Base-by-base conservation (phyloP, 2,113 vertebrate genomes). In the Rallus limicola region DNA sequence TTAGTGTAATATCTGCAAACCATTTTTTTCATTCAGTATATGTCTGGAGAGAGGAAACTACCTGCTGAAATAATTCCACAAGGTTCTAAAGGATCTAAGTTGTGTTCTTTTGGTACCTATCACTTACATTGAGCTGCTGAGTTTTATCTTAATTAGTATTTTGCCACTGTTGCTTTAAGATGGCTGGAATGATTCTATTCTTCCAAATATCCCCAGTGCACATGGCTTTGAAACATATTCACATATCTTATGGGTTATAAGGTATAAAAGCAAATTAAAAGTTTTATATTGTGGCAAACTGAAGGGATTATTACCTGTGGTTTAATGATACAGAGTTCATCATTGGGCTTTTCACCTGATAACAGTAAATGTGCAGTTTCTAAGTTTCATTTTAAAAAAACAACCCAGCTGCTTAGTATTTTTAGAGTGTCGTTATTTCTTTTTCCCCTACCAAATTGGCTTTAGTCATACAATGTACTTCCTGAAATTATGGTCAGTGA, bases 251-350 rank as follows among this genome's bases (percentile, higher is more conserved):
- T 5, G 36, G 44, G 18, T 90, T 93, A 31, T 90, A 74, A 69
- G 16, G 46, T 65, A 60, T 82, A 80, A 96, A 94, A 82, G 26
- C 63, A 93, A 76, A 72, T 90, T 79, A 69, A 82, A 88, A 86
- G 60, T 90, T 94, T 87, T 88, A 38, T 82, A 52, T 48, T 88
- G 29, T 79, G 42, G 62, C 58, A 82, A 82, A 79, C 60, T 55
- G 9, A 93, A 65, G 34, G n/a, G 18, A 29, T 65, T n/a, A 17
- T 74, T 84, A 26, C 25, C 65, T 72, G 8, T 65, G 21, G 11
- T 67, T 92, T 84, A 86, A 81, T 70, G 38, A 24, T 24, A 42
- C 15, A 31, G 46, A 81, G 17, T 80, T 77, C 31, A 59, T 75
- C 46, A 67, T 5, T 86, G 68, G 13, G 34, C 18, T 76, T 91